phyloP scores from a whole-genome alignment of 1,140 invertebrate genomes.

The Camponotus pennsylvanicus region DNA sequence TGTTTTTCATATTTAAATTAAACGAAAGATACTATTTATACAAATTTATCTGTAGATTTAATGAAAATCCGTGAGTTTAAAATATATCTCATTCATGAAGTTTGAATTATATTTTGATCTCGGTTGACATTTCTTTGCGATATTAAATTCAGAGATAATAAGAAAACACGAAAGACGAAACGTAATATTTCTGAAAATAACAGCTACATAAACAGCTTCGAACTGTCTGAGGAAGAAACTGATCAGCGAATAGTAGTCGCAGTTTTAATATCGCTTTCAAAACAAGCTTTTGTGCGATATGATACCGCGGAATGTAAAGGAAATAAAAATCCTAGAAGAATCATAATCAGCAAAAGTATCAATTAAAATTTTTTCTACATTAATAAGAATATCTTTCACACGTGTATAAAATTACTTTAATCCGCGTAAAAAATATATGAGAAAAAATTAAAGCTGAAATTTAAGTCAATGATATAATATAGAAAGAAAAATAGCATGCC shows the following conservation, averaged over 20 bases:
- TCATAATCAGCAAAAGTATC: neutral
- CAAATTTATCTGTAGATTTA: neutral
- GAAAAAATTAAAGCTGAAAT: neutral
- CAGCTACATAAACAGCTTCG: neutral
- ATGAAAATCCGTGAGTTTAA: neutral
- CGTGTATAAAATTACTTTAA: neutral
- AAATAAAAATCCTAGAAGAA: neutral
- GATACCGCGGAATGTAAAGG: neutral
- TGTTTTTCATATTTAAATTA: neutral
- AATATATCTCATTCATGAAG: neutral
- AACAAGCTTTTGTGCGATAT: neutral
- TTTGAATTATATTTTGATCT: neutral
- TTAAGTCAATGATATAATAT: neutral
- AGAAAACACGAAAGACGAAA: conserved; percentile 1
- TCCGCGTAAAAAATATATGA: neutral
- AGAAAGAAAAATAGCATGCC: neutral
- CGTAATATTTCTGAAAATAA: neutral
- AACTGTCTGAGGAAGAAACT: neutral
- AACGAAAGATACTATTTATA: neutral
- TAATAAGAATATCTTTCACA: neutral
- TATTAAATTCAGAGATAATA: neutral
- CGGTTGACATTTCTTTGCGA: neutral
- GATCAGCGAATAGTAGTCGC: neutral
- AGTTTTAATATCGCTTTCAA: neutral
- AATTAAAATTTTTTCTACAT: neutral